Evolutionary conservation across 2,797 vertebrate species (phyloP).

Genomic region (Galago senegalensis): DNA sequence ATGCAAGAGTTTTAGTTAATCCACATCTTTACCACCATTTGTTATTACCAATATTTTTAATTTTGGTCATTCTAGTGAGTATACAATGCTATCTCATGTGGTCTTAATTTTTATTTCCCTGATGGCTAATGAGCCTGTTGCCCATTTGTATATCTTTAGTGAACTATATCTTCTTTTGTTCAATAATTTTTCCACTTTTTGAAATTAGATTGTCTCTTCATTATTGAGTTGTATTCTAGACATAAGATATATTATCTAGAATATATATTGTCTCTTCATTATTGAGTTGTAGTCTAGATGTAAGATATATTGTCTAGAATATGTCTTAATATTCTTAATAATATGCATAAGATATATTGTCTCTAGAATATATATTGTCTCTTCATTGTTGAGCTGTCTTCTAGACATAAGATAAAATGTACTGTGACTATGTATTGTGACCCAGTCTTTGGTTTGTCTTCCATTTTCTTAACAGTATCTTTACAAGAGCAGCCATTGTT

Average conservation of each 20-base stretch:
- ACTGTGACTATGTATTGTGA: background rate
- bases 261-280: background rate
- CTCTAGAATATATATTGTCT: background rate
- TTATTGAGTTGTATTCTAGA: background rate
- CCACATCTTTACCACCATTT: background rate
- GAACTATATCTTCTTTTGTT: constrained; percentile 8
- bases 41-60: background rate
- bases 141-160: background rate
- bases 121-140: background rate
- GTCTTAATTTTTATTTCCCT: constrained; percentile 53
- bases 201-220: background rate
- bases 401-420: constrained; percentile 38
- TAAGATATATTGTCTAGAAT: background rate
- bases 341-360: background rate
- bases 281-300: background rate
- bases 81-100: background rate
- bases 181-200: background rate
- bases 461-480: background rate
- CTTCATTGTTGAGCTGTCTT: background rate
- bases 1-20: background rate
- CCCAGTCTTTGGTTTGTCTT: background rate
- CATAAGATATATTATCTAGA: background rate
- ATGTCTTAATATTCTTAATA: too few relatives aligned
- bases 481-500: constrained; percentile 29
- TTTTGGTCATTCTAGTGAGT: background rate